Evolutionary conservation across 2,113 vertebrate genomes (phyloP), one percentile per base, ranked within the genome.

Genomic region (Corythoichthys intestinalis): DNA sequence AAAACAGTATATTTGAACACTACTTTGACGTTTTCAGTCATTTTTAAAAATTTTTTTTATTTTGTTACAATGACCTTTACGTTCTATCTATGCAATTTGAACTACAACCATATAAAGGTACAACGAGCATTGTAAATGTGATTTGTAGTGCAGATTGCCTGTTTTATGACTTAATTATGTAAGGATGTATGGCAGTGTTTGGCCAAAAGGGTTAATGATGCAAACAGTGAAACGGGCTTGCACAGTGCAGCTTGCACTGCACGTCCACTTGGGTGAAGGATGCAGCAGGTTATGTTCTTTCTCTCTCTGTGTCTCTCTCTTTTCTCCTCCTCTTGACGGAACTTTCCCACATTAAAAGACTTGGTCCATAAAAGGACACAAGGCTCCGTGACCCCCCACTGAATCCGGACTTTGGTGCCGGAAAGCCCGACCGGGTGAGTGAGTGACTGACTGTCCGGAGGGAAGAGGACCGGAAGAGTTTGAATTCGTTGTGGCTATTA

Each of bases 281-380:
- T 69, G 66, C 61, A 35, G 67, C 71, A 28, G n/a, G 17, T 67
- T 37, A 11, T 46, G 13, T 62, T 1, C 62, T n/a, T 3, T 44
- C n/a, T n/a, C 7, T 8, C 6, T n/a, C 59, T 20, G 0, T 11
- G 10, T 37, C 8, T 6, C 12, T 37, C 6, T 48, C 47, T 54
- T 17, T 28, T 62, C 61, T 34, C 28, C 35, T 28, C 4, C 7
- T 41, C 2, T 57, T 65, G 38, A 52, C 46, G 8, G 28, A 82
- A 82, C 77, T 82, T 85, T 87, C 85, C 79, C 79, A 82, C 83
- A 82, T 85, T 38, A 65, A 70, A 65, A 47, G 76, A 71, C 69
- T 74, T 87, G 71, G 58, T 74, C 86, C 86, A 84, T 87, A 85
- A 81, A 84, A 84, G 76, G 83, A 81, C 72, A 69, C 67, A 28